A percentile compares a stretch with the other conserved stretches of the same genome.
Evolutionary conservation across 2,888 invertebrate species (phyloP).

Genomic region (Hetaerina titia): DNA sequence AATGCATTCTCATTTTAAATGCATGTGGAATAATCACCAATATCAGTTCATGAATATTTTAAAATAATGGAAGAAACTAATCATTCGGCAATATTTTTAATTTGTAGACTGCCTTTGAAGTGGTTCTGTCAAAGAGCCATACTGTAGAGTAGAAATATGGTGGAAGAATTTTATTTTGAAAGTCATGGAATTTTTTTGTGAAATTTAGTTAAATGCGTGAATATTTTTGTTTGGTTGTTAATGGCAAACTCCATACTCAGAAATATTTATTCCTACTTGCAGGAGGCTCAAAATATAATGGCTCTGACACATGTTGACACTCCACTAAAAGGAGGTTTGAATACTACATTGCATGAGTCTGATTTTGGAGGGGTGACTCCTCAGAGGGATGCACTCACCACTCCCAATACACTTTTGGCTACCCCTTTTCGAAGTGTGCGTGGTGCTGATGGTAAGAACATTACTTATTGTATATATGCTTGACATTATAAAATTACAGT

Average conservation of each 20-base stretch:
- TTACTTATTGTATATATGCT: background rate
- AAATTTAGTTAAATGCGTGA: slow-evolving; percentile 78
- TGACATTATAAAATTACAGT: too few species aligned
- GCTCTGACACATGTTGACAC: slow-evolving; percentile 98
- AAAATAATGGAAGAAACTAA: too few species aligned
- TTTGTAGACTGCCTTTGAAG: too few species aligned
- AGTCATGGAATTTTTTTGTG: slow-evolving; percentile 45
- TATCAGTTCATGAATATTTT: too few species aligned
- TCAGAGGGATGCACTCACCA: slow-evolving; percentile 84
- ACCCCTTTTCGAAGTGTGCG: slow-evolving; percentile 86
- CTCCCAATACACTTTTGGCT: slow-evolving; percentile 94
- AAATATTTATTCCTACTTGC: slow-evolving; percentile 73
- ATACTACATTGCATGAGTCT: slow-evolving; percentile 93
- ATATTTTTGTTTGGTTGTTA: too few species aligned
- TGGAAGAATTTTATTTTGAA: too few species aligned
- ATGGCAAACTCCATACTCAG: background rate
- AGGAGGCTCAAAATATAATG: slow-evolving; percentile 99
- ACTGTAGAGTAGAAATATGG: too few species aligned
- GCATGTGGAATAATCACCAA: too few species aligned
- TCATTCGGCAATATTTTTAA: too few species aligned
- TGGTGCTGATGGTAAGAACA: slow-evolving; percentile 70
- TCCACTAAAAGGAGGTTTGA: slow-evolving; percentile 91
- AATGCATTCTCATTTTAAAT: too few species aligned
- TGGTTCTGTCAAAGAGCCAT: too few species aligned
- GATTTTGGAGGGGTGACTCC: slow-evolving; percentile 93